A percentile compares a stretch with the other conserved stretches of the same genome.
These are phyloP conservation scores for Coenonympha glycerion DNA, from an alignment of 2,888 invertebrate genomes.

Conservation along the genomic window DNA sequence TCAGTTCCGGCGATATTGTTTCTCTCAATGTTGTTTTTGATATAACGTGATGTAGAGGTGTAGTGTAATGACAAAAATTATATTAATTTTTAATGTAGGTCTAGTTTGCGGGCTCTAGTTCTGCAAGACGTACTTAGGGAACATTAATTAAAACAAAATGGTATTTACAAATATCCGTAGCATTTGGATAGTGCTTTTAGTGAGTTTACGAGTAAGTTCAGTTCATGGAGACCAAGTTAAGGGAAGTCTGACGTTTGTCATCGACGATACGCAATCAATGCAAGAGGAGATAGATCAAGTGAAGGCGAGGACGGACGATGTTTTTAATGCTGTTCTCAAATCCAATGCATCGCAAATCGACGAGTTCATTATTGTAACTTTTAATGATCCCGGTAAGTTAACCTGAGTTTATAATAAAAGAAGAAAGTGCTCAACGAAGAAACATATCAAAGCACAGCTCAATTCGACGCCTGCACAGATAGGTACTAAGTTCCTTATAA, in stretches of 20 bases:
- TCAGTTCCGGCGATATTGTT: too few species aligned
- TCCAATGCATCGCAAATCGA: slow-evolving; percentile 45
- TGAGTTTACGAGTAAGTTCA: background rate
- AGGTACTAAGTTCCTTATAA: too few species aligned
- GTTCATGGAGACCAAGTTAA: slow-evolving; percentile 27
- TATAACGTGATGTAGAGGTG: too few species aligned
- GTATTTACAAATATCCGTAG: background rate
- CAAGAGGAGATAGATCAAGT: slow-evolving; percentile 43
- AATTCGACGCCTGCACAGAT: too few species aligned
- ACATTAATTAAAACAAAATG: background rate
- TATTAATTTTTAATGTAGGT: too few species aligned
- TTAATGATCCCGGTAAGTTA: slow-evolving; percentile 54
- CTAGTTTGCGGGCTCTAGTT: too few species aligned
- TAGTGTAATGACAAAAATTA: too few species aligned
- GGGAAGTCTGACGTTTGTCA: slow-evolving; percentile 51
- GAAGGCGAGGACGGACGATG: slow-evolving; percentile 35
- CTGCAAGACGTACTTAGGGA: too few species aligned
- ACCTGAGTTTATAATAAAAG: background rate
- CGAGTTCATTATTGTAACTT: slow-evolving; percentile 53
- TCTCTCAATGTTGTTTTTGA: too few species aligned
- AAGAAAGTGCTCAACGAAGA: too few species aligned
- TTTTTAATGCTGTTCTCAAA: slow-evolving; percentile 48
- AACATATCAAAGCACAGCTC: too few species aligned
- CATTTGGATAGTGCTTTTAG: background rate
- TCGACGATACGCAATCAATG: slow-evolving; percentile 57